Evolutionary conservation across 2,113 vertebrate genomes (phyloP).

Genomic region (Scortum barcoo): DNA sequence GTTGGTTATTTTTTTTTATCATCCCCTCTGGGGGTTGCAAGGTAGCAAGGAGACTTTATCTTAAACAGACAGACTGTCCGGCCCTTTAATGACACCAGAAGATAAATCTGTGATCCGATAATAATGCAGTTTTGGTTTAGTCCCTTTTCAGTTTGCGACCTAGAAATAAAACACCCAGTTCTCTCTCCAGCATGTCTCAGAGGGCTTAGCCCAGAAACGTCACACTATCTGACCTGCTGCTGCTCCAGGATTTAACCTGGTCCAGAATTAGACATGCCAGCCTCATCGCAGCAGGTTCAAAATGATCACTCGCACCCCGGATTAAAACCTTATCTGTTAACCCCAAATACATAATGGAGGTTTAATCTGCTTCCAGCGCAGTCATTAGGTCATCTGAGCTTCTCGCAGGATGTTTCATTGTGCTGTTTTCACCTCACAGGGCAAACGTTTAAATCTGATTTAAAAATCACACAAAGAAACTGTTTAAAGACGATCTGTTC

Average conservation of each 20-base stretch:
- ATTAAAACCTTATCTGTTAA: not conserved
- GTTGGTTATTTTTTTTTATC: too few species aligned
- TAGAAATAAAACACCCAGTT: not conserved
- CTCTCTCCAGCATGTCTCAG: not conserved
- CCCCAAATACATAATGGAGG: not conserved
- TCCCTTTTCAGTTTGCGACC: not conserved
- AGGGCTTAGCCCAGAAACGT: not conserved
- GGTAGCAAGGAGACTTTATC: too few species aligned
- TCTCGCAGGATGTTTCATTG: not conserved
- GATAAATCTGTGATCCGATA: not conserved
- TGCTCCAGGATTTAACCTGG: not conserved
- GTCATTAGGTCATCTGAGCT: not conserved
- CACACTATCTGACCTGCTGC: not conserved
- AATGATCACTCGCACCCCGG: not conserved
- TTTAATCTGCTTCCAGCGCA: not conserved
- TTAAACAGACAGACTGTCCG: too few species aligned
- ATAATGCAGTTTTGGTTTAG: not conserved
- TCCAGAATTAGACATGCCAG: not conserved
- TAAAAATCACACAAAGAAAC: too few species aligned
- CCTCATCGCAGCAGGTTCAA: not conserved
- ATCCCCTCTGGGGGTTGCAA: too few species aligned
- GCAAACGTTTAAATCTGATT: too few species aligned
- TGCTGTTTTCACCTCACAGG: not conserved
- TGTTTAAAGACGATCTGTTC: too few species aligned
- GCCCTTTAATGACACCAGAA: not conserved